phyloP scores from a whole-genome alignment of 2,888 invertebrate genomes.

The Sphaeridia pumilis region DNA sequence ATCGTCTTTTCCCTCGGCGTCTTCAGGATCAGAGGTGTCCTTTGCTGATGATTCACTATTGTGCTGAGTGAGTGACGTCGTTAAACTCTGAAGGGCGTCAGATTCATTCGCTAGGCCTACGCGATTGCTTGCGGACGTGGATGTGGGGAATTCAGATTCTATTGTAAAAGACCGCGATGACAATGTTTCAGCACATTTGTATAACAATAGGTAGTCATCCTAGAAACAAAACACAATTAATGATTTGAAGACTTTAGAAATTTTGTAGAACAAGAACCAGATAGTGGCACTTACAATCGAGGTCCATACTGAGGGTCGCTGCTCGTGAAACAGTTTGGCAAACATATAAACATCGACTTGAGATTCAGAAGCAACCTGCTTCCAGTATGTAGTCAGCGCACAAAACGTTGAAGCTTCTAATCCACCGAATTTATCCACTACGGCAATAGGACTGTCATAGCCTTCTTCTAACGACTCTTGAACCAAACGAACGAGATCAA shows the following conservation, averaged over 20 bases:
- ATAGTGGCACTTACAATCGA: conserved; percentile 45
- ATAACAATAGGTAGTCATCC: conserved; percentile 60
- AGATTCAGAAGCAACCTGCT: conserved; percentile 65
- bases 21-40: not conserved
- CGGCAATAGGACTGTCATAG: conserved; percentile 63
- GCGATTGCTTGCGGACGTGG: not conserved
- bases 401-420: conserved; percentile 85
- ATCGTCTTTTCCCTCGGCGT: not conserved
- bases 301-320: conserved; percentile 66
- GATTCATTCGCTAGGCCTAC: not conserved
- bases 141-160: not conserved
- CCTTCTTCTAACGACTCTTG: conserved; percentile 55
- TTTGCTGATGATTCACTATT: not conserved
- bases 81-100: not conserved
- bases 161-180: not conserved
- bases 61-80: not conserved
- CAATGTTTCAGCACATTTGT: conserved; percentile 48
- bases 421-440: conserved; percentile 86
- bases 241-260: no score
- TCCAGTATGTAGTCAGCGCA: conserved; percentile 60
- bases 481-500: conserved; percentile 68
- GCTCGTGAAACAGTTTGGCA: conserved; percentile 74
- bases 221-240: conserved; percentile 39
- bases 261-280: no score
- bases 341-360: conserved; percentile 78